Evolutionary conservation across 2,888 invertebrate species (phyloP).

Genomic region (Philereme transversata): DNA sequence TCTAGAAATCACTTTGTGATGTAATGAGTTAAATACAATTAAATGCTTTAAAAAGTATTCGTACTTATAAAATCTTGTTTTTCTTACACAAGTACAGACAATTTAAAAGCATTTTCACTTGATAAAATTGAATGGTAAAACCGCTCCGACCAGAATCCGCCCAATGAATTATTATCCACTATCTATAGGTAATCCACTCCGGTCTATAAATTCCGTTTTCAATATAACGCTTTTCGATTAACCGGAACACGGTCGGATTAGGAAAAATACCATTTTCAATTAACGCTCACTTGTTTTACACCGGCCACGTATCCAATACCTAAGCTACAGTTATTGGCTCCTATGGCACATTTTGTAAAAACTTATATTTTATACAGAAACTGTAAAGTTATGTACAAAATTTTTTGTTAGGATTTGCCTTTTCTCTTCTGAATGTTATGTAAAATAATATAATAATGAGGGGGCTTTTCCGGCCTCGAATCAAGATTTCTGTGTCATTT

Average conservation of each 20-base stretch:
- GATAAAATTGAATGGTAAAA: neutral
- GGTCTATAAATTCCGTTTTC: conserved; percentile 22
- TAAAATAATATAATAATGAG: too few relatives aligned
- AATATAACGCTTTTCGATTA: conserved; percentile 48
- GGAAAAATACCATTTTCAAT: conserved; percentile 77
- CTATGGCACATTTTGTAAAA: conserved; percentile 7
- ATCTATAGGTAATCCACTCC: neutral
- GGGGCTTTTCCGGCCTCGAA: too few relatives aligned
- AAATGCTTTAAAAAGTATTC: too few relatives aligned
- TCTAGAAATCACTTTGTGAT: too few relatives aligned
- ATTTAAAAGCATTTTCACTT: neutral
- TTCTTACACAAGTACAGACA: too few relatives aligned
- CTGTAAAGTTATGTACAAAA: too few relatives aligned
- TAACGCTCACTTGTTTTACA: conserved; percentile 71
- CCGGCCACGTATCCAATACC: conserved; percentile 33
- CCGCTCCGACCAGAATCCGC: neutral
- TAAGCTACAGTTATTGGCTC: conserved; percentile 9
- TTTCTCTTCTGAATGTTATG: too few relatives aligned
- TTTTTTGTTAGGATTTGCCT: too few relatives aligned
- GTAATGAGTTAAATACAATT: too few relatives aligned
- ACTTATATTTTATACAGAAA: too few relatives aligned
- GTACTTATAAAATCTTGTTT: too few relatives aligned
- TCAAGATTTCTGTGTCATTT: too few relatives aligned
- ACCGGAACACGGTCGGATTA: conserved; percentile 53
- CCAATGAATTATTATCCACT: conserved; percentile 13